Evolutionary conservation across 1,140 invertebrate genomes (phyloP), one percentile per base, ranked within the genome.

Genomic region (Drosophila repletoides): DNA sequence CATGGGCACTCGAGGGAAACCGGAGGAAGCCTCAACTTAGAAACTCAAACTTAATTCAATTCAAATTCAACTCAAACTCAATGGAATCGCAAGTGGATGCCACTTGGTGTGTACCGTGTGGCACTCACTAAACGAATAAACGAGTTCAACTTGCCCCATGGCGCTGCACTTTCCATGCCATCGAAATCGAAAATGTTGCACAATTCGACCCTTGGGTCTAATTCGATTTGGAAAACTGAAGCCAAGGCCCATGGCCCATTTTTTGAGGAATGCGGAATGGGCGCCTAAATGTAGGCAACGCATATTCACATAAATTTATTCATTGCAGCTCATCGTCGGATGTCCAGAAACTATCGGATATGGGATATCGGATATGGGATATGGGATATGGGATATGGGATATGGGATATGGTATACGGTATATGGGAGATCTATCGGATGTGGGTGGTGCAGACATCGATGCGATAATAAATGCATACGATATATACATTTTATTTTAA

Each of bases 171-270:
- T 60, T 59, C 43, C 29, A 58, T 66, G 60, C 38, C 46, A 55
- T 38, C 51, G 49, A 65, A 72, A 81, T 81, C 72, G 72, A 73
- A 77, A 84, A 84, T 83, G 76, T 83, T 72, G 65, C 65, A 61
- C 56, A 71, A 59, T 73, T 76, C 59, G 60, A 73, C 77, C 79
- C 77, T 55, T 49, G 79, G 77, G 77, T 73, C 77, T 84, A 83
- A 83, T 83, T 83, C 69, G 73, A 77, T 83, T 77, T 71, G 56
- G 38, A 58, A 49, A 80, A 68, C 72, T 76, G 65, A 74, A 72
- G 72, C 76, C 83, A 70, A 71, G 61, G 61, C 51, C 70, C 49
- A 40, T 34, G n/a, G 31, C 12, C 9, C 22, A 41, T n/a, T n/a
- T n/a, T n/a, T n/a, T n/a, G n/a, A n/a, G n/a, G n/a, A n/a, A n/a